Evolutionary conservation across 2,888 invertebrate genomes (phyloP), one percentile per base, ranked within the genome.

Genomic region (Marasmarcha lunaedactyla): DNA sequence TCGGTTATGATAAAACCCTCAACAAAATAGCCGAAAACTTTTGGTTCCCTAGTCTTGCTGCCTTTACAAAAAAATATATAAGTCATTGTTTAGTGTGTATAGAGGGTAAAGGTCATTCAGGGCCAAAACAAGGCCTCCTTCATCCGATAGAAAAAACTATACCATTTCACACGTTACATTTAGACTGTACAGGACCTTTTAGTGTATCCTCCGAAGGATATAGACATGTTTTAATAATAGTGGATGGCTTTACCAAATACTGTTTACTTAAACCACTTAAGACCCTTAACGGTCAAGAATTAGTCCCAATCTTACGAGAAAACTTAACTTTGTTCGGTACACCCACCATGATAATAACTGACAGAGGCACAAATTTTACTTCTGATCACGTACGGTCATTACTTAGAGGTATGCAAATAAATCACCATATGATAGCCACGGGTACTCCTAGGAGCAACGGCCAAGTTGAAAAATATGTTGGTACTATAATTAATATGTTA

Each of bases 161-260:
- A 0, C 58, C 56, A 0, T 54, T 55, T 26, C 53, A 55, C 10
- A 56, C 52, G 0, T 2, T 58, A 0, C 57, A 57, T 38, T 35
- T 55, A 11, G 55, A 57, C 33, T 54, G 54, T 30, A 52, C 52
- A 1, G 55, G 57, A 0, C 54, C 58, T 1, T 58, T 58, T 37
- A 0, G 33, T 1, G 1, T 1, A 33, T 15, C 50, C 0, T 10
- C 5, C 10, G 52, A 48, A 4, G 52, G 53, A 0, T 53, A 42
- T 38, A 55, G 49, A 27, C 26, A 56, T 40, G 38, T 59, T 0
- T 36, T 59, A 1, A 1, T 55, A 1, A 10, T 53, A 1, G 14
- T 59, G 0, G 56, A 57, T 38, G 52, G 51, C 0, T 57, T 57
- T 43, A 59, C 57, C 0, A 59, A 59, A 40, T 58, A 51, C 39